Conservation (phyloP, 2,113 vertebrate species). For the Propithecus coquereli region DNA sequence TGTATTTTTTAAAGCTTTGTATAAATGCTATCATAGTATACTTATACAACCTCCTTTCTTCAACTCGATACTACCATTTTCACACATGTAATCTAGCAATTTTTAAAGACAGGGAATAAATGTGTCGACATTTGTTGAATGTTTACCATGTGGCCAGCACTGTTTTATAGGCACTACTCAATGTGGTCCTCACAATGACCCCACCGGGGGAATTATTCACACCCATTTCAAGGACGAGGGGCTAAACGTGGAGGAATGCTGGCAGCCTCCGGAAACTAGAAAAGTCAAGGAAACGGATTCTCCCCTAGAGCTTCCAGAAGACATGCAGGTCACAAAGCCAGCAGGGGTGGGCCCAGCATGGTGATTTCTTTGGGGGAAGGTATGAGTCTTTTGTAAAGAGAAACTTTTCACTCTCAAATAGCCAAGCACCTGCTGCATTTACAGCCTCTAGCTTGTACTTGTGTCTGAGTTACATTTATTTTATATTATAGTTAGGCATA, state of each 20-base stretch:
- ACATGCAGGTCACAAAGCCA: not conserved
- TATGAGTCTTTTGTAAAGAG: not conserved
- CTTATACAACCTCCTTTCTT: not conserved
- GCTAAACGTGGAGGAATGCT: too few relatives aligned
- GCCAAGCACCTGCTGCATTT: not conserved
- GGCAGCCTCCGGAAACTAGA: too few relatives aligned
- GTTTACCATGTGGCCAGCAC: not conserved
- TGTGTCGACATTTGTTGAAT: not conserved
- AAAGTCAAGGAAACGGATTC: too few relatives aligned
- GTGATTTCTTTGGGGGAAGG: not conserved
- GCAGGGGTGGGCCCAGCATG: not conserved
- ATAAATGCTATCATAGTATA: not conserved
- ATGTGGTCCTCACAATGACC: not conserved
- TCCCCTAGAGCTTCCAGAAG: too few relatives aligned
- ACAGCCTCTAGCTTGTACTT: not conserved
- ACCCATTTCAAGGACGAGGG: not conserved
- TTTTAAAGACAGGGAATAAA: not conserved
- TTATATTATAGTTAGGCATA: not conserved
- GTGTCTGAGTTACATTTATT: not conserved
- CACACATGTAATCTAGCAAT: not conserved
- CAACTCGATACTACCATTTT: not conserved
- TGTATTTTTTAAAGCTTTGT: not conserved
- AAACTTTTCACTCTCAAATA: not conserved
- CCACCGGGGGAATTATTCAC: rapidly evolving
- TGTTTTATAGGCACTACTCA: not conserved